phyloP scores from a whole-genome alignment of 2,113 vertebrate species.

The Manacus vitellinus region DNA sequence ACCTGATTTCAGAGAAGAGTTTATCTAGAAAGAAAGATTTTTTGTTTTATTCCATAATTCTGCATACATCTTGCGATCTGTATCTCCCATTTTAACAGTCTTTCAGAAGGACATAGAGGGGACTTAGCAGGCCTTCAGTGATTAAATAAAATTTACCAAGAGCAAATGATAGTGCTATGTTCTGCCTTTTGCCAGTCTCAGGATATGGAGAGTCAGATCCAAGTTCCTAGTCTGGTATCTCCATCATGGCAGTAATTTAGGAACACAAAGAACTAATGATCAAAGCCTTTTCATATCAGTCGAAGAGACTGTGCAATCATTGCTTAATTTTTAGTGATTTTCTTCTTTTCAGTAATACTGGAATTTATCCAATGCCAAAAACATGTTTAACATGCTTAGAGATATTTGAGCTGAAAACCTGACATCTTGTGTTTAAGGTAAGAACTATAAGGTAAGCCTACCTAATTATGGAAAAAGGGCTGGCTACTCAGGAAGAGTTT shows the following conservation, averaged over 20 bases:
- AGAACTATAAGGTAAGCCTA: not conserved
- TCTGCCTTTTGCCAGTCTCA: not conserved
- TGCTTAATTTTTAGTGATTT: not conserved
- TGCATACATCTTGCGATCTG: not conserved
- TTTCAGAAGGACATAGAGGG: not conserved
- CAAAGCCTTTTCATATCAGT: not conserved
- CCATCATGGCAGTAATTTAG: not conserved
- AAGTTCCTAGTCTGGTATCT: not conserved
- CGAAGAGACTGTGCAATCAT: not conserved
- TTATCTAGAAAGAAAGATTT: not conserved
- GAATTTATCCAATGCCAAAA: not conserved
- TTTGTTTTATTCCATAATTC: not conserved
- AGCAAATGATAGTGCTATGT: not conserved
- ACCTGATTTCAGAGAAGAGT: not conserved
- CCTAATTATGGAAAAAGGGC: too few species aligned
- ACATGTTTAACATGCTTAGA: not conserved
- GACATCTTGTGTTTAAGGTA: not conserved
- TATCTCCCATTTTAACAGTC: not conserved
- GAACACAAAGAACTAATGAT: not conserved
- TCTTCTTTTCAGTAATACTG: not conserved
- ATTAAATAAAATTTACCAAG: not conserved
- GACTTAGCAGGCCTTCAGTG: not conserved
- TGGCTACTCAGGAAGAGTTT: too few species aligned
- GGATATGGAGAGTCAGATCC: not conserved
- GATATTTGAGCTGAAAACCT: not conserved